Evolutionary conservation across 2,113 vertebrate species (phyloP), one percentile per base, ranked within the genome.

Genomic region (Nothoprocta pentlandii): DNA sequence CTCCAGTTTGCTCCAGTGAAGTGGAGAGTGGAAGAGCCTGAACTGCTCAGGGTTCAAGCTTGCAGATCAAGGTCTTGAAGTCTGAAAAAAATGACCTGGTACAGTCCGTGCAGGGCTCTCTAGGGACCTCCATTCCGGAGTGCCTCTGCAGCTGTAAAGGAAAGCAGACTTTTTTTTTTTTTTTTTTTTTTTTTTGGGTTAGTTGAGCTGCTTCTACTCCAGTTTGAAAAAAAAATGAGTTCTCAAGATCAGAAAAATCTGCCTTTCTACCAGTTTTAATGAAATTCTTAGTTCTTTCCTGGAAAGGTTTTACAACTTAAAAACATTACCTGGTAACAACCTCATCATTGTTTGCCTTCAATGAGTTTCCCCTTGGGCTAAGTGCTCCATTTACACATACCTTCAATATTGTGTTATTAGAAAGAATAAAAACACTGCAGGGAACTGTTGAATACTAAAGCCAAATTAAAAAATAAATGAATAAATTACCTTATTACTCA

Each of bases 281-380:
- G 53, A 92, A 94, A 88, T 34, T 8, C 15, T 16, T 5, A 13
- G 5, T 26, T 85, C 15, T 83, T 93, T 77, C 51, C 30, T 46
- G 16, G 56, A 70, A 83, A 9, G 10, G 77, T 25, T 71, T 93
- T 84, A 68, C 28, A 84, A 68, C 88, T 39, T 75, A 53, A 94
- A 90, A 94, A 39, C 62, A 93, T 68, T 66, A 70, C 36, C 80
- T 86, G 34, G 34, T 71, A 95, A 90, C 53, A 86, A 25, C 5
- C 85, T 93, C 44, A 28, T 54, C 78, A 77, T 80, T 94, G 56
- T 93, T 85, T 79, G 25, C 70, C 47, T 89, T 68, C 74, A 71
- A 54, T 67, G 34, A 81, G 5, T 19, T 68, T 94, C 58, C 47
- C 75, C 66, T 84, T 84, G 42, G n/a, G 32, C 58, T 81, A 85